phyloP scores from a whole-genome alignment of 92 coral and sea anemone genomes.

The Scolanthus callimorphus region DNA sequence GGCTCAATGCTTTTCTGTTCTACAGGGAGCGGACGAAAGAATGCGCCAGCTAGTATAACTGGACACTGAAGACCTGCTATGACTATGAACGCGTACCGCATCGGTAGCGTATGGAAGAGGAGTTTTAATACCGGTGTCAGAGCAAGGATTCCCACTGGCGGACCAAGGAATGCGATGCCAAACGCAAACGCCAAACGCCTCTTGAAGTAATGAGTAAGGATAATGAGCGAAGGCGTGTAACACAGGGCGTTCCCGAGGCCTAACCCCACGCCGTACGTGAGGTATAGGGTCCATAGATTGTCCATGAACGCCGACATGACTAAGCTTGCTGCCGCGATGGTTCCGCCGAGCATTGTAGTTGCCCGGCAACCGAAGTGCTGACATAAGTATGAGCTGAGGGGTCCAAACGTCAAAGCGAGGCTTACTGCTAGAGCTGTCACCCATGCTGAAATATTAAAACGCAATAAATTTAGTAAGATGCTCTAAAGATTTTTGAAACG shows the following conservation, averaged over 20 bases:
- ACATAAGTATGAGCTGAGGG: constrained; percentile 13
- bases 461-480: too few species aligned
- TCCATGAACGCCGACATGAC: constrained; percentile 12
- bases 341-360: constrained; percentile 16
- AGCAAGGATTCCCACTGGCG: constrained; percentile 11
- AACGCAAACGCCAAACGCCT: constrained; percentile 18
- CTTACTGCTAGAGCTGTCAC: constrained; percentile 17
- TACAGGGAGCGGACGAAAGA: neutral
- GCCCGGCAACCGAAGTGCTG: constrained; percentile 17
- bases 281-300: constrained; percentile 9
- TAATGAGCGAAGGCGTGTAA: constrained; percentile 5
- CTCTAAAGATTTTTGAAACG: too few species aligned
- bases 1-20: neutral
- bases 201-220: constrained; percentile 12
- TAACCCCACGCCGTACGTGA: constrained; percentile 25
- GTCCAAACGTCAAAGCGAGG: constrained; percentile 2
- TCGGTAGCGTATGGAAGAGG: constrained; percentile 2
- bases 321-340: constrained; percentile 4
- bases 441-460: constrained; percentile 15
- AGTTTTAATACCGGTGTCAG: neutral
- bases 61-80: constrained; percentile 7
- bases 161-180: constrained; percentile 17
- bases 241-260: constrained; percentile 22
- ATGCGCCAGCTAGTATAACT: constrained; percentile 3
- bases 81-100: constrained; percentile 4